These are phyloP conservation scores for Physocephala rufipes DNA, from an alignment of 2,888 invertebrate species.

Conservation along the genomic window DNA sequence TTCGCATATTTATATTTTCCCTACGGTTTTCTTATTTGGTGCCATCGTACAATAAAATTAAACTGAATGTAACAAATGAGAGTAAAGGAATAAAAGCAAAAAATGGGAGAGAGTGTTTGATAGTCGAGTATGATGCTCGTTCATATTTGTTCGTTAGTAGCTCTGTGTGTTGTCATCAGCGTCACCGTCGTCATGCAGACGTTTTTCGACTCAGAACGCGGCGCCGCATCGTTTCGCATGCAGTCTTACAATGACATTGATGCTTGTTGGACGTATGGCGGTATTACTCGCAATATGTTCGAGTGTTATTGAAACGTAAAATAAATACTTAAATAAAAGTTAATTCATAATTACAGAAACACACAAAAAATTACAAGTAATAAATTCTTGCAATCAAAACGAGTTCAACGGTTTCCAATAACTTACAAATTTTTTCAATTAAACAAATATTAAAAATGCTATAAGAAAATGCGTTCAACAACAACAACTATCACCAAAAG, in stretches of 20 bases:
- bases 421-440: neutral
- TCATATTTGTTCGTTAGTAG: neutral
- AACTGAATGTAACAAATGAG: no score
- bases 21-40: no score
- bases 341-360: conserved; percentile 36
- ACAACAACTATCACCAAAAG: conserved; percentile 5
- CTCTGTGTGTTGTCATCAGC: conserved; percentile 10
- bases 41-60: no score
- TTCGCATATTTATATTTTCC: no score
- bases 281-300: conserved; percentile 32
- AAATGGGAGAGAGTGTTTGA: neutral
- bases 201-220: neutral
- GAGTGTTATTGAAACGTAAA: conserved; percentile 35
- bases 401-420: conserved; percentile 19
- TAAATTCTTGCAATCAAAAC: conserved; percentile 15
- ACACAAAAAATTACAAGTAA: conserved; percentile 21
- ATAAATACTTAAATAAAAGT: conserved; percentile 37
- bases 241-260: conserved; percentile 55
- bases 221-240: conserved; percentile 37
- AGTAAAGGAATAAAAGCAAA: neutral
- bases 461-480: neutral
- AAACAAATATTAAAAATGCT: neutral
- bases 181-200: neutral
- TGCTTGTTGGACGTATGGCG: conserved; percentile 53
- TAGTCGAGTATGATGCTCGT: conserved; percentile 14